Evolutionary conservation across 2,113 vertebrate genomes (phyloP).

Genomic region (Bolborhynchus lineola): DNA sequence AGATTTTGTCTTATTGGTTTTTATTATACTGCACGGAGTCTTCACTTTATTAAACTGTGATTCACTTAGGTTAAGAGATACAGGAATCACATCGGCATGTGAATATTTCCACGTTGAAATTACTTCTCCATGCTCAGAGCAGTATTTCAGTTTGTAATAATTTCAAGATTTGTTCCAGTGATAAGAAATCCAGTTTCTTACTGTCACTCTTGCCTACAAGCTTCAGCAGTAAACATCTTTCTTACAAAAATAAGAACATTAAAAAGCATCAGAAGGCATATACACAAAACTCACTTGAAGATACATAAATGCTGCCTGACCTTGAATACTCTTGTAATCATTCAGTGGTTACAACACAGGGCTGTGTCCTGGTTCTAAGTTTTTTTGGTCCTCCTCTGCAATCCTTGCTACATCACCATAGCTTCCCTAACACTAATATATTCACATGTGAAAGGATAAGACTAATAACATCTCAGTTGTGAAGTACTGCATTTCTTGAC

Average conservation of each 20-base stretch:
- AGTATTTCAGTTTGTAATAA: background rate
- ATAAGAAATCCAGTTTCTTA: background rate
- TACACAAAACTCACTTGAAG: background rate
- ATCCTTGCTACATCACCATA: background rate
- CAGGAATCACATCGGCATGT: background rate
- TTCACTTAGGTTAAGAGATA: background rate
- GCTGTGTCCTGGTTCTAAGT: background rate
- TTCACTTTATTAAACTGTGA: background rate
- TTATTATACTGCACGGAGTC: background rate
- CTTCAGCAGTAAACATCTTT: background rate
- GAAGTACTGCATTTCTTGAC: background rate
- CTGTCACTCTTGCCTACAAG: background rate
- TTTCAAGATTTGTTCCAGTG: background rate
- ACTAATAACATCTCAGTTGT: accelerated
- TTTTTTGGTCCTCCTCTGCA: background rate
- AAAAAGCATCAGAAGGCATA: background rate
- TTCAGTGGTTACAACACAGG: background rate
- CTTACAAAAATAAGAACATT: background rate
- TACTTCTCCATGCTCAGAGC: background rate
- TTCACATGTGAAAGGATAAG: background rate
- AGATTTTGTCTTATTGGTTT: background rate
- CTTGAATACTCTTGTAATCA: background rate
- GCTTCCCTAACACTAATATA: background rate
- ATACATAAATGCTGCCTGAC: background rate
- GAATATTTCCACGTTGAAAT: background rate